Conservation (phyloP, 2,797 vertebrate genomes). For the Phataginus tetradactyla region DNA sequence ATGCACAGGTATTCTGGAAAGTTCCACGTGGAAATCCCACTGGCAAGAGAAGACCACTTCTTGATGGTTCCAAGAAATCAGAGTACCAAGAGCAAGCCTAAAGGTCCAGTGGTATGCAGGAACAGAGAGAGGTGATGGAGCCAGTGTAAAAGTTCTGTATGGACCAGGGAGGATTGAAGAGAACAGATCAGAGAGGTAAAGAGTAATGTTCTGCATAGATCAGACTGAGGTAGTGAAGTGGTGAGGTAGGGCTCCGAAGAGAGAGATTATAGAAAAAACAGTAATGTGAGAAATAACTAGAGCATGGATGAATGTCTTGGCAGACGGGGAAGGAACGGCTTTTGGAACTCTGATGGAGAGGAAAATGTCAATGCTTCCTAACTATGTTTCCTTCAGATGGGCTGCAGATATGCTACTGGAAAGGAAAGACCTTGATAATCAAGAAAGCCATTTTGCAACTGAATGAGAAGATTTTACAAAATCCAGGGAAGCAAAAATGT, state of each 20-base stretch:
- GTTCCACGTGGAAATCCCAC: background rate
- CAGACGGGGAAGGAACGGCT: background rate
- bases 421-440: background rate
- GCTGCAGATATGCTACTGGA: background rate
- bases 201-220: background rate
- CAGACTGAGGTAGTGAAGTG: background rate
- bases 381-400: background rate
- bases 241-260: background rate
- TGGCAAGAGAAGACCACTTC: background rate
- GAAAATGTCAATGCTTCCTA: constrained; percentile 7
- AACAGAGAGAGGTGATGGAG: background rate
- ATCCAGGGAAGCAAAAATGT: background rate
- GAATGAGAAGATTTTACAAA: background rate
- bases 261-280: background rate
- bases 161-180: background rate
- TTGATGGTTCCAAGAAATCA: background rate
- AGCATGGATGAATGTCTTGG: background rate
- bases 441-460: background rate
- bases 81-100: background rate
- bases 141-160: background rate
- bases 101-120: background rate
- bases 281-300: background rate
- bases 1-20: background rate
- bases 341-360: background rate
- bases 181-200: background rate